Evolutionary conservation across 2,888 invertebrate species (phyloP).

Genomic region (Cepaea hortensis): DNA sequence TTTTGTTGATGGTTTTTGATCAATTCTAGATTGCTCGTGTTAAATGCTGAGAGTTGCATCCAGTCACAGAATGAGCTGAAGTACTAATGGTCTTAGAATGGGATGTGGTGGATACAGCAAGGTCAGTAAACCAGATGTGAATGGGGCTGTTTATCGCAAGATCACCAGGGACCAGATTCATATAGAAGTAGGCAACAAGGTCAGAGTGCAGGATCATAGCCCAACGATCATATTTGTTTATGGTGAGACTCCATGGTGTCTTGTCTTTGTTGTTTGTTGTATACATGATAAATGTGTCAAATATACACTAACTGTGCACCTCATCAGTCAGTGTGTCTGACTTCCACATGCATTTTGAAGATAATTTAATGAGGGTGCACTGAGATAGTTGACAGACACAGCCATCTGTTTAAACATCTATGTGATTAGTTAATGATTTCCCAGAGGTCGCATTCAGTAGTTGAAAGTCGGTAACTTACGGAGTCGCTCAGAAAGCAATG

Average conservation of each 20-base stretch:
- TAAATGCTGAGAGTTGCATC: constrained; percentile 5
- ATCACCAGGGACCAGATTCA: constrained; percentile 57
- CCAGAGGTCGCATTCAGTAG: too few species aligned
- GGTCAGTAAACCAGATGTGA: constrained; percentile 49
- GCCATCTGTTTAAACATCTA: too few species aligned
- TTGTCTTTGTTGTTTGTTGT: not conserved
- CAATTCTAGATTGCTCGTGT: not conserved
- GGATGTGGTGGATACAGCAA: constrained; percentile 56
- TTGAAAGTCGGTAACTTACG: too few species aligned
- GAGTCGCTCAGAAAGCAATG: too few species aligned
- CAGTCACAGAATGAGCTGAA: constrained; percentile 29
- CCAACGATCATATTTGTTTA: constrained; percentile 62
- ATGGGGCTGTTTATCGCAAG: constrained; percentile 46
- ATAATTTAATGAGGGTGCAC: too few species aligned
- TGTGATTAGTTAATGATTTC: too few species aligned
- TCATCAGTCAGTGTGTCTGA: too few species aligned
- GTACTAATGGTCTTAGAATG: constrained; percentile 46
- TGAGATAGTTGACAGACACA: too few species aligned
- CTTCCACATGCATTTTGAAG: too few species aligned
- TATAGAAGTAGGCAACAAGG: constrained; percentile 59
- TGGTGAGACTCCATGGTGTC: constrained; percentile 58
- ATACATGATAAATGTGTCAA: too few species aligned
- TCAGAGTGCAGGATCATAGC: constrained; percentile 54
- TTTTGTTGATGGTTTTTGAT: too few species aligned
- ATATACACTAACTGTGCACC: too few species aligned